These are phyloP conservation scores for Epinephelus coioides DNA, from an alignment of 2,797 vertebrate genomes.

Conservation along the genomic window DNA sequence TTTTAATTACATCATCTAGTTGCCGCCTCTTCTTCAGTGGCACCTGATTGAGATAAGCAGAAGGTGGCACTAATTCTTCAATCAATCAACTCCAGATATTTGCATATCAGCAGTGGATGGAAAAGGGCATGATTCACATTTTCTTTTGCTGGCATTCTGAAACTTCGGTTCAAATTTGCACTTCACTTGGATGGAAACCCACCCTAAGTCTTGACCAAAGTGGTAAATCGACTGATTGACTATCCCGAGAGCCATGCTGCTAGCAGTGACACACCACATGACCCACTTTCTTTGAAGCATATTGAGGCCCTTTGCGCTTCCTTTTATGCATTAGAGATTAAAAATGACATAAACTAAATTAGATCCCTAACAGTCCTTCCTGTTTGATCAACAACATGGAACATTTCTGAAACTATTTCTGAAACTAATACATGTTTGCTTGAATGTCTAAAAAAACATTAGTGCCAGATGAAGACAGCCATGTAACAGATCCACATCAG, in stretches of 20 bases:
- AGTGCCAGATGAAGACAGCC: background rate
- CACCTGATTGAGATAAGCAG: too few species aligned
- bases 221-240: background rate
- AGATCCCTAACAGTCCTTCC: background rate
- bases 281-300: conserved; percentile 3
- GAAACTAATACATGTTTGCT: background rate
- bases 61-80: too few species aligned
- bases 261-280: background rate
- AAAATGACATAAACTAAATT: background rate
- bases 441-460: background rate
- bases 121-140: too few species aligned
- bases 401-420: background rate
- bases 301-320: background rate
- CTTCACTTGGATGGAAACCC: too few species aligned
- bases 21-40: too few species aligned
- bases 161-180: too few species aligned
- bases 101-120: too few species aligned
- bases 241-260: background rate
- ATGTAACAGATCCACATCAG: background rate
- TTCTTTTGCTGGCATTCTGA: too few species aligned
- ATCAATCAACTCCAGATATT: background rate
- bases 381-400: conserved; percentile 4
- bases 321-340: background rate
- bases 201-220: background rate
- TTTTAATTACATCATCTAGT: too few species aligned